Evolutionary conservation across 2,797 vertebrate genomes (phyloP), one percentile per base, ranked within the genome.

Genomic region (Okamejei kenojei): DNA sequence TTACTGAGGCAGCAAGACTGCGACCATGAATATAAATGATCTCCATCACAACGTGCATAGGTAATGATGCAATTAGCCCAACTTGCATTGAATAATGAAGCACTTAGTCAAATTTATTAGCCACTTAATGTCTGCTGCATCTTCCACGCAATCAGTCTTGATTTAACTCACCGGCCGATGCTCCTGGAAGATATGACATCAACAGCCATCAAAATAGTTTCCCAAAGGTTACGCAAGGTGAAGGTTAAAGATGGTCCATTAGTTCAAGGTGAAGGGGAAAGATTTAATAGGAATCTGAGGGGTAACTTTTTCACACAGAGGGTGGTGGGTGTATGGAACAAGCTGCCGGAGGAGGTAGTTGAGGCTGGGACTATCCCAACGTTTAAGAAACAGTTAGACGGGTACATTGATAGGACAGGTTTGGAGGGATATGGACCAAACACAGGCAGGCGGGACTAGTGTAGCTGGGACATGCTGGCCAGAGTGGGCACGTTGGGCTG

Each of bases 21-120:
- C n/a, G 61, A 88, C 32, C 84, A 88, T 32, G 84, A 88, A 88
- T 88, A 88, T 88, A 88, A 88, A 88, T 88, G 61, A 88, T 88
- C 61, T 35, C 35, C 61, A 88, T 88, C 84, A 88, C 84, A 68
- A 88, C 61, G 65, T 35, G 21, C 15, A 35, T 68, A 32, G 61
- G 63, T 88, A 88, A 68, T 68, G 84, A 88, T 88, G 84, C 84
- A 88, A 88, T 88, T 88, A 88, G 84, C 2, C 32, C 7, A 32
- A 65, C 63, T 35, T 88, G 7, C 63, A 88, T 88, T 19, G n/a
- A 88, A 68, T 88, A 88, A 88, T 68, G 84, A 88, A 65, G 61
- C 84, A 88, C 84, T 88, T 88, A 65, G 84, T 88, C 61, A 68
- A 88, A 88, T 68, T 32, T 88, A 88, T 88, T 68, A 68, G 61